phyloP scores from a whole-genome alignment of 2,113 vertebrate genomes.

The Sylvietta virens region DNA sequence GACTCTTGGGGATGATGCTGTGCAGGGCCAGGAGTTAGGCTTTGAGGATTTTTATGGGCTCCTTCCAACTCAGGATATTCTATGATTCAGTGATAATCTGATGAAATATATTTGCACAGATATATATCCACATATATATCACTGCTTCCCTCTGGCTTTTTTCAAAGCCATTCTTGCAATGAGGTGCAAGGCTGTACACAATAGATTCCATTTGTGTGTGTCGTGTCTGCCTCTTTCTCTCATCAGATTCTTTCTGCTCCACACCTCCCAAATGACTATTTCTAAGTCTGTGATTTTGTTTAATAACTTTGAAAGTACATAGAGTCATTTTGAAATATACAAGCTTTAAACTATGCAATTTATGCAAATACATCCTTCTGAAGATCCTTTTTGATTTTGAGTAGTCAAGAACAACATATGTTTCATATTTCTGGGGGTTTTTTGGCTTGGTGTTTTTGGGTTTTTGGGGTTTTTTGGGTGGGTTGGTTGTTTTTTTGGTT shows the following conservation, averaged over 20 bases:
- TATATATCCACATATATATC: not conserved
- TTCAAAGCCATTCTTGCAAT: not conserved
- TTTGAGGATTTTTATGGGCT: not conserved
- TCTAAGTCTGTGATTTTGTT: not conserved
- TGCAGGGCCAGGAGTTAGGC: not conserved
- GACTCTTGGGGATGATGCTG: not conserved
- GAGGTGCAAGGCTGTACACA: not conserved
- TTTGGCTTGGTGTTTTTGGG: too few relatives aligned
- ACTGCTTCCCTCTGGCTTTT: not conserved
- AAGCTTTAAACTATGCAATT: not conserved
- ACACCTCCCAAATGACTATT: not conserved
- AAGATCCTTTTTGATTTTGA: not conserved
- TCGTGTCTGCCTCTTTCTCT: not conserved
- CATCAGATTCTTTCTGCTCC: not conserved
- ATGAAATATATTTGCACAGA: not conserved
- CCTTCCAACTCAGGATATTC: not conserved
- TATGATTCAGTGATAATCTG: not conserved
- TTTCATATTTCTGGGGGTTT: fast-evolving
- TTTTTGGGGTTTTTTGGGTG: not conserved
- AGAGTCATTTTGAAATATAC: not conserved
- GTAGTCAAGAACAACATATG: not conserved
- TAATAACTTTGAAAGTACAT: not conserved
- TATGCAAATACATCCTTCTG: not conserved
- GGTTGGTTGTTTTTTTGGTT: too few relatives aligned
- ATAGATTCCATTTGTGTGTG: not conserved